Percentiles rank a stretch among this genome's conserved stretches.
These are phyloP conservation scores for Eutolmus rufibarbis DNA, from an alignment of 2,888 invertebrate species.

Conservation along the genomic window DNA sequence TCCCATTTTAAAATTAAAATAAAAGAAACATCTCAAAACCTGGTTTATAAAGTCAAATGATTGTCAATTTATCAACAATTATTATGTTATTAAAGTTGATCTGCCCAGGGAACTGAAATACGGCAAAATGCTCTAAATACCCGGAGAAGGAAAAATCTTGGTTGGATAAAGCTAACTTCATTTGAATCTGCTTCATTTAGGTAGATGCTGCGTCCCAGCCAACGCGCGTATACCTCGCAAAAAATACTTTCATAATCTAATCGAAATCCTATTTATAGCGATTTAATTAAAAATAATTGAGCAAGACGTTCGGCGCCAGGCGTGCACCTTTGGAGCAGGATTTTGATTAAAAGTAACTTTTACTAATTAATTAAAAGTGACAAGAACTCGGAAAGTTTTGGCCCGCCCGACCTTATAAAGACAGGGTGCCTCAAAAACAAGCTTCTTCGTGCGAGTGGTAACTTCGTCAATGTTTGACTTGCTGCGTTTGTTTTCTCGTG, in stretches of 20 bases:
- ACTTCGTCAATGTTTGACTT: slow-evolving; percentile 22
- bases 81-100: background rate
- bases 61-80: background rate
- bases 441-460: background rate
- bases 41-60: background rate
- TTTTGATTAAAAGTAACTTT: slow-evolving; percentile 37
- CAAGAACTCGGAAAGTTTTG: slow-evolving; percentile 33
- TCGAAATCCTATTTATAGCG: slow-evolving; percentile 23
- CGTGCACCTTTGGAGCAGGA: slow-evolving; percentile 15
- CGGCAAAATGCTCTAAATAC: background rate
- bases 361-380: slow-evolving; percentile 39
- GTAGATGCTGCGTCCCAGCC: background rate
- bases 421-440: background rate
- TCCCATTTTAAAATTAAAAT: no score
- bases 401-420: background rate
- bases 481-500: background rate
- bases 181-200: background rate
- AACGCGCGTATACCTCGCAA: background rate
- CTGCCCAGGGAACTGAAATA: background rate
- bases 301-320: background rate
- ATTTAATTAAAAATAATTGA: slow-evolving; percentile 39
- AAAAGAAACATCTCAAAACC: no score
- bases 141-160: background rate
- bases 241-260: slow-evolving; percentile 1
- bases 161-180: background rate